These are phyloP conservation scores for Danionella cerebrum DNA, from an alignment of 2,113 vertebrate genomes.

Conservation along the genomic window DNA sequence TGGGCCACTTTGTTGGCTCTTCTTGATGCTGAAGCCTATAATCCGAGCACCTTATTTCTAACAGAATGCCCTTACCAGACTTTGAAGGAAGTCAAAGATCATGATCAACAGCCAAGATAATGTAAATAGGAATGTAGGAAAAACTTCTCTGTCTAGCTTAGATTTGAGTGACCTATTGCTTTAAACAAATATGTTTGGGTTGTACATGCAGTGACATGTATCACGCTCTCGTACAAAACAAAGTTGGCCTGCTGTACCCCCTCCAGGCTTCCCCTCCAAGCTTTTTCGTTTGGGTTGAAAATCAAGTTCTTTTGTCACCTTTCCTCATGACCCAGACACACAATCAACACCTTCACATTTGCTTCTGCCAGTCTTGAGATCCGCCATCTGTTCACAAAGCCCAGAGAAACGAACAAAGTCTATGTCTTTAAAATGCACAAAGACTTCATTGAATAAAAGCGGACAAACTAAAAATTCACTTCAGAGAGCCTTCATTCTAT, in stretches of 20 bases:
- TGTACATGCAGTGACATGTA: background rate
- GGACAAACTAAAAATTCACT: background rate
- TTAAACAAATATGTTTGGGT: background rate
- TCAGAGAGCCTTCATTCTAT: background rate
- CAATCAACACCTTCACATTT: background rate
- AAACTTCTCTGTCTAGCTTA: no score
- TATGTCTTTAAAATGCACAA: background rate
- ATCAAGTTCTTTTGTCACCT: background rate
- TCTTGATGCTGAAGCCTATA: no score
- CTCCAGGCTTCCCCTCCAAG: background rate
- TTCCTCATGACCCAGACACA: background rate
- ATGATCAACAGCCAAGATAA: no score
- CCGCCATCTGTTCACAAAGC: background rate
- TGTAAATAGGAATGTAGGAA: no score
- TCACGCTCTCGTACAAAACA: no score
- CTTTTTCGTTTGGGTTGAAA: background rate
- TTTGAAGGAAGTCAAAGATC: no score
- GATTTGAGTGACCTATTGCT: no score
- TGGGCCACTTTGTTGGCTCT: no score
- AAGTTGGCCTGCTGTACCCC: background rate
- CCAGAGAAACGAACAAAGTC: background rate
- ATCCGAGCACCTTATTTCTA: no score
- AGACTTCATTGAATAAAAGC: background rate
- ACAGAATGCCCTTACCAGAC: no score
- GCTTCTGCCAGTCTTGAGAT: background rate